A percentile compares a stretch with the other conserved stretches of the same genome.
Evolutionary conservation across 2,113 vertebrate genomes (phyloP).

Genomic region (Ahaetulla prasina): DNA sequence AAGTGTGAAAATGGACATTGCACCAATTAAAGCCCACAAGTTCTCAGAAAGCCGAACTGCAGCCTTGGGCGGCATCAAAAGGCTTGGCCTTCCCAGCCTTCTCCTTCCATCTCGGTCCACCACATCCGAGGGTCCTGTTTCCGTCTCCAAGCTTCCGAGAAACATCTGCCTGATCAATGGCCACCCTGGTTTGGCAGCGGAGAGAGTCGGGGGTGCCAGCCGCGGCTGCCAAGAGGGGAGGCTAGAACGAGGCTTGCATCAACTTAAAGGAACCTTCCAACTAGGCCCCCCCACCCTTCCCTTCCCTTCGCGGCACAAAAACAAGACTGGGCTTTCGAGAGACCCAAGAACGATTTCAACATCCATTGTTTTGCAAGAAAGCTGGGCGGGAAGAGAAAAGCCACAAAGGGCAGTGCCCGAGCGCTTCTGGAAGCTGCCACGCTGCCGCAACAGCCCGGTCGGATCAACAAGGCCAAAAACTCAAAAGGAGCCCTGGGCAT

Average conservation of each 20-base stretch:
- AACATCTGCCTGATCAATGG: neutral
- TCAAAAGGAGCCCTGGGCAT: neutral
- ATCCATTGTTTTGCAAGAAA: neutral
- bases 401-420: neutral
- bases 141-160: neutral
- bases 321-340: neutral
- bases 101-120: neutral
- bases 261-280: neutral
- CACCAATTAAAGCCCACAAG: neutral
- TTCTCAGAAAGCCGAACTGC: neutral
- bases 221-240: neutral
- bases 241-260: neutral
- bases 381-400: neutral
- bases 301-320: neutral
- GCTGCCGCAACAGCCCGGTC: neutral
- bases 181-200: neutral
- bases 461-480: neutral
- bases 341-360: neutral
- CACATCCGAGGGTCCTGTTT: no score
- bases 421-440: neutral
- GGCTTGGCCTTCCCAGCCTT: neutral
- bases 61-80: neutral
- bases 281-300: no score
- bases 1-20: neutral
- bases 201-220: neutral